These are phyloP conservation scores for Mesocricetus auratus DNA, from an alignment of 2,113 vertebrate species.

Conservation along the genomic window DNA sequence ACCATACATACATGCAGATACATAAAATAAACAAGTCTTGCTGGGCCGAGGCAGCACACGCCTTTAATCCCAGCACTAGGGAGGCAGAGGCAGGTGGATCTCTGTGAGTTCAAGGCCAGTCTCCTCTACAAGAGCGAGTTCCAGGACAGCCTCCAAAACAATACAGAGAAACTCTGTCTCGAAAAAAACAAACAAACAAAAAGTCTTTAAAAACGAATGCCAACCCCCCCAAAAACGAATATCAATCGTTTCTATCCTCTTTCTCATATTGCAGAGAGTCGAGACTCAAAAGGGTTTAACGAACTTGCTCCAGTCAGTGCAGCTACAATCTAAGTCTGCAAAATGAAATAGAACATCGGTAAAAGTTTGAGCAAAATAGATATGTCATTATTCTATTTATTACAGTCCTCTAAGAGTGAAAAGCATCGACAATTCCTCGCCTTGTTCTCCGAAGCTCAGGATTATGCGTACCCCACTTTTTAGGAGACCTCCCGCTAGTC, in stretches of 20 bases:
- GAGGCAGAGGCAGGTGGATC: too few relatives aligned
- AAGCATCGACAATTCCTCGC: neutral
- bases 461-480: neutral
- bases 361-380: neutral
- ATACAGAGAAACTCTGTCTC: too few relatives aligned
- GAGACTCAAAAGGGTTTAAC: neutral
- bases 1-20: neutral
- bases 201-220: too few relatives aligned
- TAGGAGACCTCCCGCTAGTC: neutral
- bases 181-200: neutral
- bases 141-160: too few relatives aligned
- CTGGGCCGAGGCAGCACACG: too few relatives aligned
- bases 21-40: neutral
- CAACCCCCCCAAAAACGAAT: too few relatives aligned
- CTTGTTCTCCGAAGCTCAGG: neutral
- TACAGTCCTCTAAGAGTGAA: neutral
- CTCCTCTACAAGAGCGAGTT: too few relatives aligned
- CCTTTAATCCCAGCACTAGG: too few relatives aligned
- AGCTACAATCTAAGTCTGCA: neutral
- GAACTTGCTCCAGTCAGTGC: neutral
- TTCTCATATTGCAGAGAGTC: neutral
- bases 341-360: neutral
- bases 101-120: too few relatives aligned
- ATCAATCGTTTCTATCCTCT: neutral
- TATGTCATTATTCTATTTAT: neutral